A percentile compares a stretch with the other conserved stretches of the same genome.
phyloP scores from a whole-genome alignment of 2,888 invertebrate genomes.

The Heliconius ismenius region DNA sequence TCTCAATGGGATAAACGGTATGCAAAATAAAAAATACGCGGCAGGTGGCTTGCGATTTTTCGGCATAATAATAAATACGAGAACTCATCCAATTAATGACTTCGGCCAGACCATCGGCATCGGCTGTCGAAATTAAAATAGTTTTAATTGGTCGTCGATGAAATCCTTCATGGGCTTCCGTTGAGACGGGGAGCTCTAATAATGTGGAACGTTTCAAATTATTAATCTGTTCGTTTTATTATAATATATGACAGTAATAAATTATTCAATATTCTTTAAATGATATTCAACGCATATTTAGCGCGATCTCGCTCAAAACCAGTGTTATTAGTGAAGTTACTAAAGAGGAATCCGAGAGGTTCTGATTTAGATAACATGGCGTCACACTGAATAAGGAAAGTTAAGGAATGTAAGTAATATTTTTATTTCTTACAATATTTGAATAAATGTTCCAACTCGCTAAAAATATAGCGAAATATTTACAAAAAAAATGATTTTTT shows the following conservation, averaged over 20 bases:
- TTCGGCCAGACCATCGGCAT: slow-evolving; percentile 38
- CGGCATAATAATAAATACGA: slow-evolving; percentile 44
- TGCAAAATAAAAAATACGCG: slow-evolving; percentile 28
- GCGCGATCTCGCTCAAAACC: too few relatives aligned
- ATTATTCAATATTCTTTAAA: too few relatives aligned
- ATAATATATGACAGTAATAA: neutral
- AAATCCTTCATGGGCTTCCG: slow-evolving; percentile 41
- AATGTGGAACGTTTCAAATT: slow-evolving; percentile 11
- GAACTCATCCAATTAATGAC: slow-evolving; percentile 45
- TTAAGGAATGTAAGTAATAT: too few relatives aligned
- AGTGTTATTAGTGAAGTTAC: too few relatives aligned
- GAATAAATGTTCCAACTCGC: too few relatives aligned
- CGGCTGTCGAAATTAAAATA: slow-evolving; percentile 43
- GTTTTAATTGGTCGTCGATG: slow-evolving; percentile 45
- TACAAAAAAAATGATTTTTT: too few relatives aligned
- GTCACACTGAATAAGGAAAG: too few relatives aligned
- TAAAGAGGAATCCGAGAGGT: too few relatives aligned
- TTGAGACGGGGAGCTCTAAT: slow-evolving; percentile 28
- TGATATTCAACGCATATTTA: too few relatives aligned
- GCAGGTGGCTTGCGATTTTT: slow-evolving; percentile 35
- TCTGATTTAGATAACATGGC: too few relatives aligned
- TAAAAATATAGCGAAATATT: too few relatives aligned
- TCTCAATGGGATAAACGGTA: slow-evolving; percentile 18
- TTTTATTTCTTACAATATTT: too few relatives aligned
- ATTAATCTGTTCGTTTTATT: neutral